Conservation (phyloP, 2,888 invertebrate genomes). For the Icerya purchasi region DNA sequence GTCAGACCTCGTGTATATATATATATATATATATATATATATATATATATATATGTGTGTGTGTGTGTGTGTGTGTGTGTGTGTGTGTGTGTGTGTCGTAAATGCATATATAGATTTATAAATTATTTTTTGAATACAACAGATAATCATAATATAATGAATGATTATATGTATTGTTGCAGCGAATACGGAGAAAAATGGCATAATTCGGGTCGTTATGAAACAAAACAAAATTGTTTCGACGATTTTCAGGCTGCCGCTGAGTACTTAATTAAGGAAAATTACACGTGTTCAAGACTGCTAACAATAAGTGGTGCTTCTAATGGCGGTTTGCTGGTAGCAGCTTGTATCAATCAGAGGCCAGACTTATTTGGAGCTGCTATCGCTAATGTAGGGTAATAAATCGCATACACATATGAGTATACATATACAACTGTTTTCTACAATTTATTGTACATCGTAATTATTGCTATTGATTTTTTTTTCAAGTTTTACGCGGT, state of each 20-base stretch:
- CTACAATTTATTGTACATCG: too few species aligned
- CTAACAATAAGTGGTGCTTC: constrained; percentile 84
- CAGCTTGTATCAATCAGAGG: constrained; percentile 81
- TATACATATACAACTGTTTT: too few species aligned
- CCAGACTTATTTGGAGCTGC: constrained; percentile 86
- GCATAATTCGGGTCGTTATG: constrained; percentile 79
- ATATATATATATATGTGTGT: not conserved
- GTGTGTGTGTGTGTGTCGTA: not conserved
- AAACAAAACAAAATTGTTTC: constrained; percentile 91
- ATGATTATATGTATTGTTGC: constrained; percentile 19
- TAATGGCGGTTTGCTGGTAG: constrained; percentile 91
- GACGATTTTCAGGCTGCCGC: constrained; percentile 89
- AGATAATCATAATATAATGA: not conserved
- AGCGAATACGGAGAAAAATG: constrained; percentile 94
- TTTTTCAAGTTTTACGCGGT: too few species aligned
- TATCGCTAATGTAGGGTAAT: constrained; percentile 82
- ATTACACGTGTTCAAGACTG: constrained; percentile 53
- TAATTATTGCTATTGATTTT: too few species aligned
- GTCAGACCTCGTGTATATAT: not conserved
- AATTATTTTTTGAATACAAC: not conserved
- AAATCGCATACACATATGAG: too few species aligned
- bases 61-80: not conserved
- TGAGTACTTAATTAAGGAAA: constrained; percentile 56
- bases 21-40: not conserved
- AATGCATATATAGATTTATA: not conserved